Conservation (phyloP, 2,113 vertebrate species). For the Calonectris borealis region DNA sequence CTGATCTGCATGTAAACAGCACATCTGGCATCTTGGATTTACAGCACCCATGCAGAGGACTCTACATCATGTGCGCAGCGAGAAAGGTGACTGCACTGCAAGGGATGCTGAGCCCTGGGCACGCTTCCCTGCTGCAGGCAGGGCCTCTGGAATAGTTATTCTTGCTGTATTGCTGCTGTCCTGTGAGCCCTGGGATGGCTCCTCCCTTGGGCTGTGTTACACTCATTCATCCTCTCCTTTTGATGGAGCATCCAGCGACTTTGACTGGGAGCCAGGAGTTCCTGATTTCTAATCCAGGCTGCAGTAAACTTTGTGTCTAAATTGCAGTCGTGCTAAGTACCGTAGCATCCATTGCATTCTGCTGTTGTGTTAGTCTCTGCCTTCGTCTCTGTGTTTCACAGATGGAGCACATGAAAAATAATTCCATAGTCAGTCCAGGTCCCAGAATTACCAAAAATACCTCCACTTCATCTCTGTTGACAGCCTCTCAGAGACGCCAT, state of each 20-base stretch:
- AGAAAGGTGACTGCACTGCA: background rate
- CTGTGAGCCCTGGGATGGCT: background rate
- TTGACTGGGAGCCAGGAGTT: background rate
- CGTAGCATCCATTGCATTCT: background rate
- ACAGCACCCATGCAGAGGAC: background rate
- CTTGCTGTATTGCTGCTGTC: background rate
- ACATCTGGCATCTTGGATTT: background rate
- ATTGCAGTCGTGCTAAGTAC: background rate
- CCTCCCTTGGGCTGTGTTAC: background rate
- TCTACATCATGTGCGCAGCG: fast-evolving
- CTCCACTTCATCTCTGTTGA: background rate
- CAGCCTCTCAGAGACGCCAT: background rate
- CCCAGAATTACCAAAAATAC: background rate
- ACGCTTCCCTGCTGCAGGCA: background rate
- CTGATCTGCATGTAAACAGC: background rate
- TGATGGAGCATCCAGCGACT: background rate
- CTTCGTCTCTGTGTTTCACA: background rate
- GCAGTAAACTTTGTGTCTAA: background rate
- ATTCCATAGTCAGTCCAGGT: background rate
- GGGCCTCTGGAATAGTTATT: background rate
- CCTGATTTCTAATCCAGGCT: background rate
- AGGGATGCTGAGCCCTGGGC: background rate
- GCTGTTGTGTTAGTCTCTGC: background rate
- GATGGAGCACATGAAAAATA: background rate
- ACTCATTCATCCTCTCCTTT: background rate